A percentile compares a stretch with the other conserved stretches of the same genome.
Conservation (phyloP, 1,140 invertebrate species). For the Brachystomella parvula region DNA sequence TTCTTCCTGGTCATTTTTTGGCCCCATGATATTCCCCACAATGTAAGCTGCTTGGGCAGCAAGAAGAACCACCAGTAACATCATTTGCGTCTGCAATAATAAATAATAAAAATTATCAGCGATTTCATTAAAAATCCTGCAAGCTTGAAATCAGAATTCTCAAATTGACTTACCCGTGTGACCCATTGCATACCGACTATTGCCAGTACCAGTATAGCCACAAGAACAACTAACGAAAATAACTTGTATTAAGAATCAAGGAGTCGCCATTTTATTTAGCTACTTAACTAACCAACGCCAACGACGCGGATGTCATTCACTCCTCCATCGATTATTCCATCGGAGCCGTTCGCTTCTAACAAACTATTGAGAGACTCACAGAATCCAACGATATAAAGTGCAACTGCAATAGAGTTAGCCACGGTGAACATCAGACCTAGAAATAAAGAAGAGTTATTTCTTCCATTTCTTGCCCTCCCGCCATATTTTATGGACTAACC, state of each 20-base stretch:
- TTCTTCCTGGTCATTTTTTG: slow-evolving; percentile 43
- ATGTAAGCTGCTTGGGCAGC: slow-evolving; percentile 54
- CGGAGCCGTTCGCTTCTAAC: slow-evolving; percentile 37
- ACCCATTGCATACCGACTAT: slow-evolving; percentile 49
- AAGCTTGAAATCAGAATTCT: background rate
- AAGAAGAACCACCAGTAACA: slow-evolving; percentile 52
- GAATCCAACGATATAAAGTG: slow-evolving; percentile 59
- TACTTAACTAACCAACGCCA: slow-evolving; percentile 36
- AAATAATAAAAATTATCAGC: slow-evolving; percentile 9
- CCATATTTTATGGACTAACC: slow-evolving; percentile 40
- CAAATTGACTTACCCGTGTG: slow-evolving; percentile 37
- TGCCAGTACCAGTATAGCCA: slow-evolving; percentile 44
- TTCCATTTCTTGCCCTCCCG: background rate
- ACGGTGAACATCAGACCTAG: slow-evolving; percentile 53
- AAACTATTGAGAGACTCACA: slow-evolving; percentile 52
- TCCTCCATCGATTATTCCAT: slow-evolving; percentile 42
- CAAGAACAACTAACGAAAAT: slow-evolving; percentile 38
- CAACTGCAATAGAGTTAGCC: slow-evolving; percentile 56
- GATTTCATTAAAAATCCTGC: background rate
- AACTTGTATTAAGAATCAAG: slow-evolving; percentile 5
- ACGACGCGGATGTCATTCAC: slow-evolving; percentile 46
- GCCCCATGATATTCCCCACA: slow-evolving; percentile 52
- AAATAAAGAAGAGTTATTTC: background rate
- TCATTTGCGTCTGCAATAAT: slow-evolving; percentile 52
- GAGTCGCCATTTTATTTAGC: background rate